phyloP scores from a whole-genome alignment of 2,888 invertebrate genomes.

The Timema podura region DNA sequence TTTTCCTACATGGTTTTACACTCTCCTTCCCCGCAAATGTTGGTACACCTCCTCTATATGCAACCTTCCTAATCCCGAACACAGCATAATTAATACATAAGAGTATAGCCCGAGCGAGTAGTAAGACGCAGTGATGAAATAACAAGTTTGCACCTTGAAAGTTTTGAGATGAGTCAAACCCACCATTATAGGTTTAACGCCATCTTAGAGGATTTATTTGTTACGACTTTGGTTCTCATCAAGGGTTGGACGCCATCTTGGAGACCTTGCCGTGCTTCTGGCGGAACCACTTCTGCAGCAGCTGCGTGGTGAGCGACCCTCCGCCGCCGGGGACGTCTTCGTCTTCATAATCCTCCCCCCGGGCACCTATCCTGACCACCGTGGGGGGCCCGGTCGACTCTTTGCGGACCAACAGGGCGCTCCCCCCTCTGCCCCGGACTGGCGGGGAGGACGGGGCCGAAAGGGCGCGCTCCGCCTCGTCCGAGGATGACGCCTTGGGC shows the following conservation, averaged over 20 bases:
- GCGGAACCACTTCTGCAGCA: slow-evolving; percentile 30
- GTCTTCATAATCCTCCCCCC: slow-evolving; percentile 14
- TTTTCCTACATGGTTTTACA: too few species aligned
- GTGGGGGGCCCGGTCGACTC: not conserved
- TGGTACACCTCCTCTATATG: too few species aligned
- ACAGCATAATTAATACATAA: too few species aligned
- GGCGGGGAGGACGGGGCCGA: slow-evolving; percentile 20
- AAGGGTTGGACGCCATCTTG: slow-evolving; percentile 27
- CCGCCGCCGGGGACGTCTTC: slow-evolving; percentile 21
- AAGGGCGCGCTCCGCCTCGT: slow-evolving; percentile 15
- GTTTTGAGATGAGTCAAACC: too few species aligned
- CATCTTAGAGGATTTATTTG: too few species aligned
- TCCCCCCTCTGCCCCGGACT: not conserved
- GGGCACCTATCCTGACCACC: slow-evolving; percentile 10
- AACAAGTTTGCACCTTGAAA: too few species aligned
- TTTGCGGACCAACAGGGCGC: slow-evolving; percentile 7
- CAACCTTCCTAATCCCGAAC: too few species aligned
- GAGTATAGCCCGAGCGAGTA: too few species aligned
- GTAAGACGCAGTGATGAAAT: too few species aligned
- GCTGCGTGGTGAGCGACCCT: slow-evolving; percentile 28
- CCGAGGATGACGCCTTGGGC: slow-evolving; percentile 14
- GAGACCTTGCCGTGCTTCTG: slow-evolving; percentile 25
- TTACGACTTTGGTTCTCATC: not conserved
- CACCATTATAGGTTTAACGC: too few species aligned
- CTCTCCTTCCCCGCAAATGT: too few species aligned